Evolutionary conservation across 2,797 vertebrate genomes (phyloP).

Genomic region (Pempheris klunzingeri): DNA sequence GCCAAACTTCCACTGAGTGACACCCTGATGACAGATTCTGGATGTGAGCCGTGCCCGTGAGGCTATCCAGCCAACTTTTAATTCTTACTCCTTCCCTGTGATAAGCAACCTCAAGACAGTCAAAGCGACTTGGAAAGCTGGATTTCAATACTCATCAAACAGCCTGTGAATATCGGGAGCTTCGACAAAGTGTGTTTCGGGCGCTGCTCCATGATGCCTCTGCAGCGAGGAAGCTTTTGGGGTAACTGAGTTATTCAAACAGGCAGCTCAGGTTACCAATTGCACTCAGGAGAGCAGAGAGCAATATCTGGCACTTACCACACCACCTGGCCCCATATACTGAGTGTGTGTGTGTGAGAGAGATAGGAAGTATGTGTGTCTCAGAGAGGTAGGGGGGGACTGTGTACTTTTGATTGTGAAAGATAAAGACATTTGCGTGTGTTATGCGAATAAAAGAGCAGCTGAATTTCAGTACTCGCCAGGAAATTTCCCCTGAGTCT

Average conservation of each 20-base stretch:
- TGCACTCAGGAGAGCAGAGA: conserved; percentile 81
- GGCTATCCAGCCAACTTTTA: conserved; percentile 40
- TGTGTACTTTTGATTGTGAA: conserved; percentile 56
- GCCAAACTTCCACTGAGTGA: conserved; percentile 44
- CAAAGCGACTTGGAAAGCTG: conserved; percentile 60
- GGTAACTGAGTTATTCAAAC: conserved; percentile 81
- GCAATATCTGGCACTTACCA: conserved; percentile 75
- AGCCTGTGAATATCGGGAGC: conserved; percentile 50
- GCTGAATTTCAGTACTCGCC: conserved; percentile 52
- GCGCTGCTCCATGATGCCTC: conserved; percentile 62
- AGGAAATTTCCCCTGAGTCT: conserved; percentile 50
- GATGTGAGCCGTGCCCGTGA: conserved; percentile 42
- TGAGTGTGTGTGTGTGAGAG: conserved; percentile 22
- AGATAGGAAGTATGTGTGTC: conserved; percentile 32
- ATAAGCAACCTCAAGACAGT: conserved; percentile 46
- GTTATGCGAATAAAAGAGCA: conserved; percentile 53
- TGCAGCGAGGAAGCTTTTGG: conserved; percentile 70
- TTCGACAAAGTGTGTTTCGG: conserved; percentile 65
- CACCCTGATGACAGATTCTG: conserved; percentile 62
- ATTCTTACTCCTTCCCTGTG: conserved; percentile 30
- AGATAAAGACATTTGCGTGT: conserved; percentile 55
- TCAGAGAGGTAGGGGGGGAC: conserved; percentile 9
- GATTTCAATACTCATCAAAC: conserved; percentile 52
- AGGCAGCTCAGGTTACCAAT: conserved; percentile 81
- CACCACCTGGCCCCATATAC: conserved; percentile 73